These are phyloP conservation scores for Vanessa atalanta DNA, from an alignment of 1,140 invertebrate genomes.

Conservation along the genomic window DNA sequence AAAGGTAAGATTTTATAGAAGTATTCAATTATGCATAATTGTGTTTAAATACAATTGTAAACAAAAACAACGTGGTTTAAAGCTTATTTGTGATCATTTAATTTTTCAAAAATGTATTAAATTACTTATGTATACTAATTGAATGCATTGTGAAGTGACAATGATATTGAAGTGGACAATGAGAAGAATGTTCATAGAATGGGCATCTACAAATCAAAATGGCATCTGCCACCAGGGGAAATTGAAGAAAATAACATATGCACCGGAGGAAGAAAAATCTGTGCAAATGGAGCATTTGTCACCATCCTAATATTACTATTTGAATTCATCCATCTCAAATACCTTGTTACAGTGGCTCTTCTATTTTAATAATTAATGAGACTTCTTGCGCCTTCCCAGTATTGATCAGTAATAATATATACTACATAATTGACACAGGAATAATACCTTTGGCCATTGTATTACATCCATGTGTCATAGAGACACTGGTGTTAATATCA, in stretches of 20 bases:
- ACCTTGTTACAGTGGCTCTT: slow-evolving; percentile 41
- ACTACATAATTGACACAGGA: slow-evolving; percentile 48
- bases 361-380: slow-evolving; percentile 39
- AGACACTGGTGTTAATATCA: slow-evolving; percentile 74
- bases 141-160: slow-evolving; percentile 42
- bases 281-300: slow-evolving; percentile 35
- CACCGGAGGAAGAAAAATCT: slow-evolving; percentile 36
- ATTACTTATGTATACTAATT: slow-evolving; percentile 5
- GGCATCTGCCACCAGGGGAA: slow-evolving; percentile 14
- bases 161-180: slow-evolving; percentile 33
- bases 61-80: neutral
- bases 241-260: slow-evolving; percentile 28
- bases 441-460: slow-evolving; percentile 48
- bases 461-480: slow-evolving; percentile 52
- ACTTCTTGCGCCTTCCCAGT: slow-evolving; percentile 43
- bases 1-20: slow-evolving; percentile 67
- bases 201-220: slow-evolving; percentile 18
- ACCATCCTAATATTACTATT: slow-evolving; percentile 38
- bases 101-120: slow-evolving; percentile 1
- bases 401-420: slow-evolving; percentile 48
- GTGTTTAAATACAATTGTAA: neutral
- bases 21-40: neutral
- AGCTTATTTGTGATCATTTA: neutral
- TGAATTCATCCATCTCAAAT: slow-evolving; percentile 38
- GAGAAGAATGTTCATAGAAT: slow-evolving; percentile 27